Evolutionary conservation across 2,113 vertebrate species (phyloP).

Genomic region (Opisthocomus hoazin): DNA sequence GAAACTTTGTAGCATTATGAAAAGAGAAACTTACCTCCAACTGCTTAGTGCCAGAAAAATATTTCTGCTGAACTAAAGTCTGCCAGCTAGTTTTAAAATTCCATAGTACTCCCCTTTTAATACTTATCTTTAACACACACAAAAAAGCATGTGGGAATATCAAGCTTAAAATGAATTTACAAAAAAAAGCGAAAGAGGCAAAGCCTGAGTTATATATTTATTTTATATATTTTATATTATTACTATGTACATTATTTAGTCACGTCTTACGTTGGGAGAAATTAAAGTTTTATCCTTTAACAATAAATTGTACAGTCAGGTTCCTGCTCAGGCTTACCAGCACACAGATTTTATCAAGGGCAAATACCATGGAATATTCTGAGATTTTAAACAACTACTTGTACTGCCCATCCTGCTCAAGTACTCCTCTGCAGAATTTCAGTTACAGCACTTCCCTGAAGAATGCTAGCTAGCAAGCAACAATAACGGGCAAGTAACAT

Average conservation of each 20-base stretch:
- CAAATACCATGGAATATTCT: not conserved
- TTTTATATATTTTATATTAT: too few relatives aligned
- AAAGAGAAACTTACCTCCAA: slow-evolving; percentile 19
- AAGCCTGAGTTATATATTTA: not conserved
- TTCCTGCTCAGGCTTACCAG: not conserved
- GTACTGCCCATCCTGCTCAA: not conserved
- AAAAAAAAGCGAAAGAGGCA: not conserved
- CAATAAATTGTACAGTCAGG: not conserved
- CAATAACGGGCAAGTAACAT: not conserved
- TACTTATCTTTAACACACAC: not conserved
- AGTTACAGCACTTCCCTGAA: not conserved
- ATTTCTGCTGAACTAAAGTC: not conserved
- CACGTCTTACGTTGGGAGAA: not conserved
- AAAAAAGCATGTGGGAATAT: not conserved
- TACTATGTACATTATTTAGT: too few relatives aligned
- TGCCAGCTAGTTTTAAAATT: not conserved
- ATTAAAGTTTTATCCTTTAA: not conserved
- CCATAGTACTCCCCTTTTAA: not conserved
- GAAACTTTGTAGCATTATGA: not conserved
- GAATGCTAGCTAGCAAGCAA: not conserved
- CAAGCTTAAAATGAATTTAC: not conserved
- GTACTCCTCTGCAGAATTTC: not conserved
- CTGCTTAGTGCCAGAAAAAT: not conserved
- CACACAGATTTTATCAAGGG: not conserved
- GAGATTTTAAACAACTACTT: not conserved